Base-by-base conservation (phyloP, 2,888 invertebrate genomes). In the Toxonevra muliebris region DNA sequence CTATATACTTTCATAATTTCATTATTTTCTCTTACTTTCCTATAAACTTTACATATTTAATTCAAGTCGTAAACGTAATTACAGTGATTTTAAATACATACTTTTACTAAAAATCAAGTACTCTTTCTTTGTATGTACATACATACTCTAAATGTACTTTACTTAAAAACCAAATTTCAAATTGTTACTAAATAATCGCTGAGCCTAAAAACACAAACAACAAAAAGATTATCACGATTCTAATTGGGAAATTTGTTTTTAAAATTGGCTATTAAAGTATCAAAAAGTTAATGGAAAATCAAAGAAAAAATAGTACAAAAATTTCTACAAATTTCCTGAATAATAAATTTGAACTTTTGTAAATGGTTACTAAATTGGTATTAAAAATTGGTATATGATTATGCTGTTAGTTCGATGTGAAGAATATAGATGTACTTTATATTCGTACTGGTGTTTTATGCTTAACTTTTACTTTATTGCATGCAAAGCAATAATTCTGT, bases 401-500 rank as follows among this genome's bases (percentile, higher is more conserved):
- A 77, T 82, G 82, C 78, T 81, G 82, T 75, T 78, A 76, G 77
- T 77, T 79, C 79, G 69, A 76, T 78, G 76, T 81, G 75, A 72
- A 75, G 69, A 76, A 62, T 63, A 74, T 74, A 30, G 17, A 17
- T 57, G 20, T 42, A 57, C 5, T 12, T 57, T 45, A 20, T 30
- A 17, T 45, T 59, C n/a, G n/a, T n/a, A n/a, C n/a, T n/a, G n/a
- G n/a, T 57, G n/a, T 3, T 59, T 59, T n/a, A 12, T 59, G n/a
- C n/a, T n/a, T n/a, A n/a, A n/a, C n/a, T n/a, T n/a, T 20, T 19
- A 42, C 43, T 43, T 42, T n/a, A 12, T 40, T 15, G 17, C 42
- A 42, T 42, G 15, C 17, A 57, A 17, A 17, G 15, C 41, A 9
- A 17, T 53, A 53, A 20, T 17, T 53, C 19, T 15, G 52, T 4